Percentiles rank a stretch among this genome's conserved stretches.
Evolutionary conservation across 2,113 vertebrate genomes (phyloP).

Genomic region (Ictalurus punctatus): DNA sequence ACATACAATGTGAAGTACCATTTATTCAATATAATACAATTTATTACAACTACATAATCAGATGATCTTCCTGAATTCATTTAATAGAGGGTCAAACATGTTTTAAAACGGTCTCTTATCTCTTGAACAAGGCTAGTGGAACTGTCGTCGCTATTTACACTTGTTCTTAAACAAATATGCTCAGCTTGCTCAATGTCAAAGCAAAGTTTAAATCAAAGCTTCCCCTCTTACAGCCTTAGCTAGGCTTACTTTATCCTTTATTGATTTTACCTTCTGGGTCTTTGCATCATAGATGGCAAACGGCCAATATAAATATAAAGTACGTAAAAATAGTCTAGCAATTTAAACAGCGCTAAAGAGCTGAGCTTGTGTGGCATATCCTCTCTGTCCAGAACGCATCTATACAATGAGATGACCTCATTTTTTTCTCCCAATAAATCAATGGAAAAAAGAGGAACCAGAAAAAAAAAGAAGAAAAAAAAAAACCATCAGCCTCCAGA

Average conservation of each 20-base stretch:
- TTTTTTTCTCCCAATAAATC: slow-evolving; percentile 27
- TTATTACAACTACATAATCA: neutral
- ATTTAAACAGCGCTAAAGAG: neutral
- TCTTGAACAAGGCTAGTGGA: neutral
- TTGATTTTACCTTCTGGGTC: slow-evolving; percentile 2
- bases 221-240: neutral
- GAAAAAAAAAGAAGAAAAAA: neutral
- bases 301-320: neutral
- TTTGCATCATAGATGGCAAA: neutral
- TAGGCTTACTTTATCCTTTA: slow-evolving; percentile 3
- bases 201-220: slow-evolving; percentile 26
- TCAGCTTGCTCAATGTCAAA: neutral
- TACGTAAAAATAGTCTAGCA: neutral
- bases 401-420: slow-evolving; percentile 39
- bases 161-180: slow-evolving; percentile 17
- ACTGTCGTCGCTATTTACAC: slow-evolving; percentile 7
- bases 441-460: slow-evolving; percentile 39
- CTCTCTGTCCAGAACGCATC: neutral
- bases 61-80: neutral
- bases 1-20: neutral
- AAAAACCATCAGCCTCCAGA: neutral
- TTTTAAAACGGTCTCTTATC: neutral
- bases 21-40: neutral
- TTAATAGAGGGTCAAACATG: no score
- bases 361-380: neutral